Evolutionary conservation across 2,113 vertebrate species (phyloP).

Genomic region (Takifugu bimaculatus): DNA sequence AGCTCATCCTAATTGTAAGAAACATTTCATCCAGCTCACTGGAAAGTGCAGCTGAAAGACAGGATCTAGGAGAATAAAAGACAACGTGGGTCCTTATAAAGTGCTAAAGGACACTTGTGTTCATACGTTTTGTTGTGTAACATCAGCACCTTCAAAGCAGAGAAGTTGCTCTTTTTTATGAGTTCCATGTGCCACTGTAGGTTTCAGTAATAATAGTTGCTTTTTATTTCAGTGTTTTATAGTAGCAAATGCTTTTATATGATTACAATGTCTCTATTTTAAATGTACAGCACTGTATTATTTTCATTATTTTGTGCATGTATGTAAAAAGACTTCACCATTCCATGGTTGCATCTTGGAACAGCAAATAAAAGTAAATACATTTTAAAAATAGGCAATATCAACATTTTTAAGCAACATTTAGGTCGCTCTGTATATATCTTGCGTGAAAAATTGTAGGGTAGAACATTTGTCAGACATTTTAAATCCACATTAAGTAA

Average conservation of each 20-base stretch:
- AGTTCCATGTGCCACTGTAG: constrained; percentile 65
- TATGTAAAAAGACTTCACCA: constrained; percentile 11
- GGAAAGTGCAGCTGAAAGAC: constrained; percentile 26
- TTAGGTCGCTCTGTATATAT: constrained; percentile 23
- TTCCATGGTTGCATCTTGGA: constrained; percentile 11
- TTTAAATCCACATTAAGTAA: constrained; percentile 1
- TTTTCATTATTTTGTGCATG: constrained; percentile 15
- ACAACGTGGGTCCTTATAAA: constrained; percentile 26
- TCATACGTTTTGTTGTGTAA: constrained; percentile 19
- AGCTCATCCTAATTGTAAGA: not conserved
- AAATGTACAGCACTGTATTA: constrained; percentile 29
- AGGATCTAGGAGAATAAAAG: constrained; percentile 5
- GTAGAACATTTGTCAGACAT: constrained; percentile 19
- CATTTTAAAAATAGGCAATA: not conserved
- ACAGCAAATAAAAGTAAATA: constrained; percentile 10
- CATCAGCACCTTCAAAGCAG: constrained; percentile 43
- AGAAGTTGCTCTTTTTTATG: constrained; percentile 46
- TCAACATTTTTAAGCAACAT: not conserved
- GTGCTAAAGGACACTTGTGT: constrained; percentile 49
- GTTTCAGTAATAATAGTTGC: constrained; percentile 38
- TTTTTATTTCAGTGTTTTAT: constrained; percentile 27
- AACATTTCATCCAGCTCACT: constrained; percentile 11
- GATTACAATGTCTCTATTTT: constrained; percentile 35
- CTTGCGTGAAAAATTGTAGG: not conserved
- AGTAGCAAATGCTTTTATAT: constrained; percentile 53